Evolutionary conservation across 2,113 vertebrate genomes (phyloP).

Genomic region (Oriolus oriolus): DNA sequence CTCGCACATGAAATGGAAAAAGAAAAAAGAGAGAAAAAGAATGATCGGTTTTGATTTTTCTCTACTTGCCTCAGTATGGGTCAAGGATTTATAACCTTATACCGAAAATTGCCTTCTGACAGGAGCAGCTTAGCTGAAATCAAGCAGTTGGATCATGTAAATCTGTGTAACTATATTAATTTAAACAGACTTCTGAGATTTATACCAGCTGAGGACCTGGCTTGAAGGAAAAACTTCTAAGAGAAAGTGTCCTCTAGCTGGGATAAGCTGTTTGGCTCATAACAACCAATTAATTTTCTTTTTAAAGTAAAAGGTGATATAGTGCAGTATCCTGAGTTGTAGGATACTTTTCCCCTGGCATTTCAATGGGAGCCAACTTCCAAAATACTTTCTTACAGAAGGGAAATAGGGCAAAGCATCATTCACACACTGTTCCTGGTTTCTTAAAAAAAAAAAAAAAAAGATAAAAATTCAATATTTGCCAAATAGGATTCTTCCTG

Average conservation of each 20-base stretch:
- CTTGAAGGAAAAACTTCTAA: neutral
- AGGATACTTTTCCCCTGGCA: neutral
- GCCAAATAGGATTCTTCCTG: neutral
- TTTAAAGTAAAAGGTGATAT: neutral
- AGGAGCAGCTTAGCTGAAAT: neutral
- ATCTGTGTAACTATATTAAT: slow-evolving; percentile 26
- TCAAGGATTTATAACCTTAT: neutral
- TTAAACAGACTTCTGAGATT: neutral
- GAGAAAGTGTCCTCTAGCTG: neutral
- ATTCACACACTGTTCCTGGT: neutral
- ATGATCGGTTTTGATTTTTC: neutral
- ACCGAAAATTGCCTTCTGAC: neutral
- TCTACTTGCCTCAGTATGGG: neutral
- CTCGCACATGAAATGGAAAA: neutral
- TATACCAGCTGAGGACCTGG: neutral
- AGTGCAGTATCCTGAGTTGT: neutral
- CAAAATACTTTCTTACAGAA: neutral
- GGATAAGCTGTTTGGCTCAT: neutral
- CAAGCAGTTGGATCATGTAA: slow-evolving; percentile 11
- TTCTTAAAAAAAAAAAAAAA: neutral
- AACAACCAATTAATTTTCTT: neutral
- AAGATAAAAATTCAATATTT: neutral
- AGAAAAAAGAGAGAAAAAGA: neutral
- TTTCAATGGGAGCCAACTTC: neutral
- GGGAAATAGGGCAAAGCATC: neutral